These are phyloP conservation scores for Synanceia verrucosa DNA, from an alignment of 2,797 vertebrate genomes.

Conservation along the genomic window DNA sequence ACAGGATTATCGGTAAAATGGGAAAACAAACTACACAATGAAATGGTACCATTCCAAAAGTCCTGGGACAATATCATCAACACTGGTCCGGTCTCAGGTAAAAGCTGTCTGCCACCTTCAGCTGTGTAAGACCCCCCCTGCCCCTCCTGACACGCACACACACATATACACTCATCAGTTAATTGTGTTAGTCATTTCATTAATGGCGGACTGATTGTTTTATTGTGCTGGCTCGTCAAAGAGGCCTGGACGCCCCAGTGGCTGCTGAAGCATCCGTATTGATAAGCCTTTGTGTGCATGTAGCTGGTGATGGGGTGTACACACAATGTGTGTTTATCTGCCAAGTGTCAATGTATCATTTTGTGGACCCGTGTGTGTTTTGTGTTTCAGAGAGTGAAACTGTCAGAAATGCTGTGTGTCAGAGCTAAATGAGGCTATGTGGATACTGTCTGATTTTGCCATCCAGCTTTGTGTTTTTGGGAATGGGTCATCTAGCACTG, in stretches of 20 bases:
- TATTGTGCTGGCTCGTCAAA: conserved; percentile 79
- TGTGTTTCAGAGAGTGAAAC: background rate
- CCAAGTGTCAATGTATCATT: background rate
- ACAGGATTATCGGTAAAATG: too few species aligned
- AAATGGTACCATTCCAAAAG: conserved; percentile 17
- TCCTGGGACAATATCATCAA: conserved; percentile 23
- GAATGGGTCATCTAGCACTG: conserved; percentile 38
- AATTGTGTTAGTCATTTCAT: conserved; percentile 80
- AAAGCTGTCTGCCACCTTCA: conserved; percentile 18
- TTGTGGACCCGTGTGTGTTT: conserved; percentile 20
- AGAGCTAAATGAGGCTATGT: background rate
- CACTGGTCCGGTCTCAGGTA: background rate
- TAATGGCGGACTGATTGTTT: conserved; percentile 82
- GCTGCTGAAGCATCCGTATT: conserved; percentile 74
- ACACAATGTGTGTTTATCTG: conserved; percentile 3
- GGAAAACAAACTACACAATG: too few species aligned
- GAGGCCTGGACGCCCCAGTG: conserved; percentile 71
- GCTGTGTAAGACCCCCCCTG: background rate
- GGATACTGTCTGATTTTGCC: background rate
- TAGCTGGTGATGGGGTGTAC: conserved; percentile 16
- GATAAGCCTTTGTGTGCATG: conserved; percentile 74
- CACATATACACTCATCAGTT: conserved; percentile 46
- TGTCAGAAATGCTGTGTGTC: too few species aligned
- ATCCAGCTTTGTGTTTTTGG: conserved; percentile 46
- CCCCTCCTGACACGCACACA: background rate